Evolutionary conservation across 64 coral and sea anemone species (phyloP), one percentile per base, ranked within the genome.

Genomic region (Stylophora pistillata): DNA sequence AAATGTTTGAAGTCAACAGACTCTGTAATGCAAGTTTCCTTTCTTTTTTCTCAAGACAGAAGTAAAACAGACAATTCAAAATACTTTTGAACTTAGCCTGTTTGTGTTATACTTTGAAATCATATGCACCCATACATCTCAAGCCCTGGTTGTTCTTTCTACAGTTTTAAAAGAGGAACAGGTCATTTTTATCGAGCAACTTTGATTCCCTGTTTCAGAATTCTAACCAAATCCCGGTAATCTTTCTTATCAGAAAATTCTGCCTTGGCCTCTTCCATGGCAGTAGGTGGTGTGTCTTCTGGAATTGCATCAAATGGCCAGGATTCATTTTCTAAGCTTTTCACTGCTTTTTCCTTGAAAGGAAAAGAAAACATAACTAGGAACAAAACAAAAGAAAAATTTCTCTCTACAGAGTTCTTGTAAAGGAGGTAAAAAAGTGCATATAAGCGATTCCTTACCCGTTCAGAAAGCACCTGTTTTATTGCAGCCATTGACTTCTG

Each of bases 401-500:
- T 47, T 47, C 37, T 4, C 37, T 47, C 3, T 47, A 47, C 58
- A 60, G 0, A 15, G 1, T 60, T 60, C 13, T 60, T 60, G 58
- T 60, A 18, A n/a, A 9, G 58, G 17, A 15, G 11, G 13, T 12
- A 13, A 0, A 13, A 15, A 60, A 18, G 4, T 15, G 58, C 63
- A 66, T 66, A 9, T n/a, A 66, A 7, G 3, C 7, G 7, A 47
- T 47, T 5, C 60, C 92, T 86, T 56, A 98, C 95, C 81, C 95
- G 61, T 85, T 98, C 95, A 86, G 79, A 85, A 57, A 98, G 74
- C 18, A 98, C 92, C 60, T 88, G 77, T 89, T 98, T 98, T 31
- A 98, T 89, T 62, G 94, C 71, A 58, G 95, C 95, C 95, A 98
- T 98, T 15, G 95, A 98, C 52, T 98, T 98, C 69, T 98, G 94